phyloP scores from a whole-genome alignment of 1,140 invertebrate species.

The Drosophila nebulosa region DNA sequence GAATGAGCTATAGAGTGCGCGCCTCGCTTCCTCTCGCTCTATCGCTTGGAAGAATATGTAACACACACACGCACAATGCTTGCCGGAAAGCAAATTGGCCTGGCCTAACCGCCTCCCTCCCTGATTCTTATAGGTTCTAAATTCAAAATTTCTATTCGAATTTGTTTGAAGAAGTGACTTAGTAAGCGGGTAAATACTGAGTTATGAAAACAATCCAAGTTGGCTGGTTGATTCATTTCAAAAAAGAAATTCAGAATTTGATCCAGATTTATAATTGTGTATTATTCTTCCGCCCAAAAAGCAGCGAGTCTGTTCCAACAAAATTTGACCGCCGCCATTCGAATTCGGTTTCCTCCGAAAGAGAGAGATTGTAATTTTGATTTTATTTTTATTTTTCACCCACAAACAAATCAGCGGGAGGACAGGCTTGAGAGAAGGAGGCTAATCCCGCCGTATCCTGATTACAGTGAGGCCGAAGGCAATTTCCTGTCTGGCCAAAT shows the following conservation, averaged over 20 bases:
- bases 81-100: conserved; percentile 31
- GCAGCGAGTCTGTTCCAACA: neutral
- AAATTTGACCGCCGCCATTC: neutral
- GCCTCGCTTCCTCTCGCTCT: neutral
- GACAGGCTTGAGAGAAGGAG: neutral
- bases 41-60: conserved; percentile 10
- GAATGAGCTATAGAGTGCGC: conserved; percentile 50
- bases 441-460: neutral
- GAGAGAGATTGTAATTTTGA: neutral
- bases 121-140: conserved; percentile 27
- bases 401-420: neutral
- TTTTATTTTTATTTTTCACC: neutral
- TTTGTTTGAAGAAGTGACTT: neutral
- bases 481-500: conserved; percentile 7
- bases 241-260: neutral
- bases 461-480: conserved; percentile 2
- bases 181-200: neutral
- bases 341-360: neutral
- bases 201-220: neutral
- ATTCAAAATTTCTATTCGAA: neutral
- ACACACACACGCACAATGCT: conserved; percentile 1
- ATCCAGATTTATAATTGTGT: neutral
- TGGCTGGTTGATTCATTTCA: neutral
- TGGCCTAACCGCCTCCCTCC: neutral
- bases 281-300: neutral